Conservation (phyloP, 2,888 invertebrate genomes). For the Brenthis ino region DNA sequence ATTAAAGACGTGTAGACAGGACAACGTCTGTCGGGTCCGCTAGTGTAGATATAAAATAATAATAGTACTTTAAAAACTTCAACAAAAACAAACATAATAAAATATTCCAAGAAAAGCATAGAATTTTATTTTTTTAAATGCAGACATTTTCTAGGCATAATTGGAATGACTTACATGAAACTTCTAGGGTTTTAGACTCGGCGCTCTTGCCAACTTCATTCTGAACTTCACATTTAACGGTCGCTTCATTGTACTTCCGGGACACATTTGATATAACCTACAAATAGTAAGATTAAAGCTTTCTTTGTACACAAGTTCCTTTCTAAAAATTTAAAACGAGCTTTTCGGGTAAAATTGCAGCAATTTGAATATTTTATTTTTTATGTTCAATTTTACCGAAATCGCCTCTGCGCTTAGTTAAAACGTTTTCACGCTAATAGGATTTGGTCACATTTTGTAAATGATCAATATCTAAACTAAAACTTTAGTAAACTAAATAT, state of each 20-base stretch:
- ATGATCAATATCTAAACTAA: no score
- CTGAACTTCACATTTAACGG: constrained; percentile 95
- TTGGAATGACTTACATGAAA: constrained; percentile 89
- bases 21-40: no score
- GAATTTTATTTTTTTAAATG: constrained; percentile 4
- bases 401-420: no score
- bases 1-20: no score
- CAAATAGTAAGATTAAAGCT: constrained; percentile 39
- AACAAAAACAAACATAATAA: not conserved
- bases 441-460: no score
- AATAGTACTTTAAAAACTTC: not conserved
- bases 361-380: no score
- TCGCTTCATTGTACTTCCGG: constrained; percentile 91
- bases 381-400: no score
- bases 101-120: not conserved
- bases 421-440: no score
- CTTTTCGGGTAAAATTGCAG: not conserved
- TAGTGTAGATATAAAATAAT: no score
- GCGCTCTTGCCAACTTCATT: constrained; percentile 95
- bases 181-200: constrained; percentile 93
- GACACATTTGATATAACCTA: constrained; percentile 90
- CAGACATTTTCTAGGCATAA: constrained; percentile 16
- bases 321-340: constrained; percentile 5
- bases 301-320: constrained; percentile 12
- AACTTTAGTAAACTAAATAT: no score